A percentile compares a stretch with the other conserved stretches of the same genome.
Evolutionary conservation across 2,113 vertebrate species (phyloP).

Genomic region (Camelus dromedarius): DNA sequence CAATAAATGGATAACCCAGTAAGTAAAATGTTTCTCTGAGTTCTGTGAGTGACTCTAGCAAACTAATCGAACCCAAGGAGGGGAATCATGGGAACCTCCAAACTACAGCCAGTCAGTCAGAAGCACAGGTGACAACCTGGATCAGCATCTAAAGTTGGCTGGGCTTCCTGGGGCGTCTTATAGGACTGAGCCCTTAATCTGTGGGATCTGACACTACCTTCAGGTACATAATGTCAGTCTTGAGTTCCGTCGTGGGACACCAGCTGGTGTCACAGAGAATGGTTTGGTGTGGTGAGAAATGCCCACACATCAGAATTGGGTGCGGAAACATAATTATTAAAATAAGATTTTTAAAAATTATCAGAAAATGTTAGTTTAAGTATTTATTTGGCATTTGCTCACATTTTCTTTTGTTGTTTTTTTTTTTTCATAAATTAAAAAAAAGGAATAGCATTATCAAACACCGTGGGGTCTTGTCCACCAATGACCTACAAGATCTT

Average conservation of each 20-base stretch:
- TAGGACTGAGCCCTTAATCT: neutral
- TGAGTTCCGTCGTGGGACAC: neutral
- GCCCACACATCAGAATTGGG: neutral
- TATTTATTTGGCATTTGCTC: neutral
- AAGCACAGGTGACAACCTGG: neutral
- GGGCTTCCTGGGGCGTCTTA: neutral
- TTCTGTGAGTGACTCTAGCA: neutral
- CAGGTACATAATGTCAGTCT: neutral
- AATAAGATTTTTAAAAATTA: conserved; percentile 29
- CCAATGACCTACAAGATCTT: neutral
- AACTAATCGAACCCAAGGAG: neutral
- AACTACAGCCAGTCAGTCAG: neutral
- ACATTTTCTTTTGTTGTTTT: neutral
- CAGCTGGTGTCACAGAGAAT: neutral
- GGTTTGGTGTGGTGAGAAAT: neutral
- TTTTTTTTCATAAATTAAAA: neutral
- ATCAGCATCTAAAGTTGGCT: neutral
- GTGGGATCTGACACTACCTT: neutral
- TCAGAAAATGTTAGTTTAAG: conserved; percentile 4
- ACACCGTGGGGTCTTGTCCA: neutral
- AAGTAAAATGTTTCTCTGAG: neutral
- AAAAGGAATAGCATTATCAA: neutral
- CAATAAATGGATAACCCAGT: neutral
- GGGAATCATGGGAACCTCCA: neutral
- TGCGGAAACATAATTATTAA: neutral